phyloP scores from a whole-genome alignment of 2,888 invertebrate genomes.

The Tinea trinotella region DNA sequence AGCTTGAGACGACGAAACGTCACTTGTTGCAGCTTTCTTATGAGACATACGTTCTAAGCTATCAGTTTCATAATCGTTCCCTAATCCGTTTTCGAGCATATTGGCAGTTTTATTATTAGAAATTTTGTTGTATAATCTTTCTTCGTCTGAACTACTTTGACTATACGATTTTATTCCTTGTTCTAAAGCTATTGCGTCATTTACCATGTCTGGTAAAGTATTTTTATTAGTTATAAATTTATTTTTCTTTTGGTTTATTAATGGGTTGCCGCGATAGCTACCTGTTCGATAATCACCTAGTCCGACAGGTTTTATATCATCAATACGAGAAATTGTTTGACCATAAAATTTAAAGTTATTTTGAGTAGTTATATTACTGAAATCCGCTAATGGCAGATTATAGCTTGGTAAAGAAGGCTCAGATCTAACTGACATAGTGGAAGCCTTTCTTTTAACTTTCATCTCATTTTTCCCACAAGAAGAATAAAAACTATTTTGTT shows the following conservation, averaged over 20 bases:
- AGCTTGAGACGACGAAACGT: slow-evolving; percentile 77
- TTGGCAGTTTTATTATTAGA: slow-evolving; percentile 30
- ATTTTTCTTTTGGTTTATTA: slow-evolving; percentile 33
- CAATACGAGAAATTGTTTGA: slow-evolving; percentile 42
- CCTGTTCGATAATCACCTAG: slow-evolving; percentile 36
- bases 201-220: slow-evolving; percentile 75
- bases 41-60: slow-evolving; percentile 77
- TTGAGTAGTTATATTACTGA: slow-evolving; percentile 34
- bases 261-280: slow-evolving; percentile 36
- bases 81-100: slow-evolving; percentile 50
- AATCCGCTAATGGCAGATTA: slow-evolving; percentile 56
- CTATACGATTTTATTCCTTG: slow-evolving; percentile 52
- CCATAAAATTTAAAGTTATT: slow-evolving; percentile 36
- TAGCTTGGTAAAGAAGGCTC: slow-evolving; percentile 54
- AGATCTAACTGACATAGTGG: slow-evolving; percentile 56
- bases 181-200: slow-evolving; percentile 76
- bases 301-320: slow-evolving; percentile 47
- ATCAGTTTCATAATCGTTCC: slow-evolving; percentile 80
- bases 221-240: slow-evolving; percentile 44
- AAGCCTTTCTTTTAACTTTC: slow-evolving; percentile 37
- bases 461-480: slow-evolving; percentile 39
- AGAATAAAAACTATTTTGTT: slow-evolving; percentile 52
- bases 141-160: slow-evolving; percentile 57
- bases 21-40: slow-evolving; percentile 70
- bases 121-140: slow-evolving; percentile 44